Evolutionary conservation across 2,797 vertebrate species (phyloP).

Genomic region (Malurus splendens): DNA sequence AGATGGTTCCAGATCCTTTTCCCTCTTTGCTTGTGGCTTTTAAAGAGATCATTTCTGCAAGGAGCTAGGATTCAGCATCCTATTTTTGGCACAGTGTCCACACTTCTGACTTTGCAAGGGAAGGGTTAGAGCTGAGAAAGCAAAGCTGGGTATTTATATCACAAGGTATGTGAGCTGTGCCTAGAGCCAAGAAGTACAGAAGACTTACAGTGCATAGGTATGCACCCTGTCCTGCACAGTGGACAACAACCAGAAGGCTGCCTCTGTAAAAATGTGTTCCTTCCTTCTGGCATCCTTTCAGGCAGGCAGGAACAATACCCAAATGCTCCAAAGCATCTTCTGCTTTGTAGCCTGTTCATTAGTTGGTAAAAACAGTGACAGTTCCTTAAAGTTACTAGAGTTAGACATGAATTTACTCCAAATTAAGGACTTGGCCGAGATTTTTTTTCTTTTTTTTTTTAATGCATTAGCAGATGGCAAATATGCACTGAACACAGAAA

Average conservation of each 20-base stretch:
- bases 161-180: background rate
- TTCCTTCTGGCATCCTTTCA: background rate
- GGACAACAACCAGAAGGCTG: background rate
- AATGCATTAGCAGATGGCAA: slow-evolving; percentile 26
- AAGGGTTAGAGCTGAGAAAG: slow-evolving; percentile 19
- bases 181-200: background rate
- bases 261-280: accelerated
- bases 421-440: background rate
- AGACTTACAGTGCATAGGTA: background rate
- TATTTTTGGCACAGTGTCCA: background rate
- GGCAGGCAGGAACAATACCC: background rate
- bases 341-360: background rate
- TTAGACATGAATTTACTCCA: slow-evolving; percentile 5
- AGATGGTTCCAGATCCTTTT: background rate
- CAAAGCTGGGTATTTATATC: slow-evolving; percentile 4
- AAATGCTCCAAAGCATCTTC: background rate
- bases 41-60: background rate
- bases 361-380: background rate
- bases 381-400: background rate
- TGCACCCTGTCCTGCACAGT: accelerated
- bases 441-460: background rate
- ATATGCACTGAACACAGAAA: background rate
- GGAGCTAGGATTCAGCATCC: background rate
- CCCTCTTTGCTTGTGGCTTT: background rate
- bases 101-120: background rate